Evolutionary conservation across 2,888 invertebrate species (phyloP).

Genomic region (Serrognathus titanus): DNA sequence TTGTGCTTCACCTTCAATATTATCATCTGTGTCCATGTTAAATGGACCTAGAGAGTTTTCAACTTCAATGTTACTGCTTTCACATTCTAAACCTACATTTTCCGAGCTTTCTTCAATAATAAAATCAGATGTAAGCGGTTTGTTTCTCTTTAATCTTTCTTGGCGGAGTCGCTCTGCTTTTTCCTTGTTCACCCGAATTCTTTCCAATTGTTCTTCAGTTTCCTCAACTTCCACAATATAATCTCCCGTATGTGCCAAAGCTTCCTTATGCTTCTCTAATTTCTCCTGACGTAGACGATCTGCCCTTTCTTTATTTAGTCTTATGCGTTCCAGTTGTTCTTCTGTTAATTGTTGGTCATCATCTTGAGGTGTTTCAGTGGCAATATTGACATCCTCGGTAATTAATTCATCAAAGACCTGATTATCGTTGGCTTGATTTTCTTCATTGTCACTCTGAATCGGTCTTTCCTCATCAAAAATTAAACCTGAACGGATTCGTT

Average conservation of each 20-base stretch:
- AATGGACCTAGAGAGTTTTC: too few relatives aligned
- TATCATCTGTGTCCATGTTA: too few relatives aligned
- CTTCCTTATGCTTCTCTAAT: slow-evolving; percentile 9
- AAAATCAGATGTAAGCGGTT: too few relatives aligned
- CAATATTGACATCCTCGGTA: neutral
- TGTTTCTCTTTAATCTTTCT: slow-evolving; percentile 6
- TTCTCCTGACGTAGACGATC: slow-evolving; percentile 40
- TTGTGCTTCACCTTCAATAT: too few relatives aligned
- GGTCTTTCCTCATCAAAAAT: slow-evolving; percentile 48
- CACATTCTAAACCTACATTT: too few relatives aligned
- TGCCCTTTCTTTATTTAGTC: slow-evolving; percentile 48
- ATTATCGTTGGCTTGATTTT: slow-evolving; percentile 40
- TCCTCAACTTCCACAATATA: slow-evolving; percentile 41
- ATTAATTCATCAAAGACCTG: slow-evolving; percentile 32
- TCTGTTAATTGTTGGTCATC: slow-evolving; percentile 48
- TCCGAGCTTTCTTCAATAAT: too few relatives aligned
- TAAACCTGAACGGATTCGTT: slow-evolving; percentile 63
- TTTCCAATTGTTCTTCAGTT: slow-evolving; percentile 64
- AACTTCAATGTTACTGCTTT: too few relatives aligned
- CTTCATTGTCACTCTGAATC: slow-evolving; percentile 42
- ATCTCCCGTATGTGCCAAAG: slow-evolving; percentile 37
- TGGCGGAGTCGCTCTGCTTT: slow-evolving; percentile 46
- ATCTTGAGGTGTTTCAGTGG: neutral
- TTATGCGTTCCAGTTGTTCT: slow-evolving; percentile 68
- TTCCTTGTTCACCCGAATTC: slow-evolving; percentile 55